Evolutionary conservation across 37 sponge, comb jelly and placozoan species (phyloP), one percentile per base, ranked within the genome.

Genomic region (Amphimedon queenslandica): DNA sequence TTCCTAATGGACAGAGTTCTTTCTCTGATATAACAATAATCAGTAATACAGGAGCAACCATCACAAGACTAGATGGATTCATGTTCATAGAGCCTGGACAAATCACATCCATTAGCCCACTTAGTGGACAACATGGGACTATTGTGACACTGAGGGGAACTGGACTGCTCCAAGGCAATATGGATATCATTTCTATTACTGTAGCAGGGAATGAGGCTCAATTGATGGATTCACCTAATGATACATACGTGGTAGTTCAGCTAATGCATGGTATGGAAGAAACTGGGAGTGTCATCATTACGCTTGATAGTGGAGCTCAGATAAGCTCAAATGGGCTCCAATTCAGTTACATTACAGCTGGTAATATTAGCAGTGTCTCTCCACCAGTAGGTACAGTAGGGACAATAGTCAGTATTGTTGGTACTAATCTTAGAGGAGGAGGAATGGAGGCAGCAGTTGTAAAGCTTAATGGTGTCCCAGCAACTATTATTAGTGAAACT

Each of bases 91-190:
- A 56, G 36, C 84, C 76, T 1, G 92, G 87, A 21, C 34, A 40
- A 1, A 83, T 88, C 8, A 66, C 66, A 0, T 55, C 42, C 0
- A 47, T 87, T 11, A 20, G 40, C 20, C 92, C 92, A 13, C 0
- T 28, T 0, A 0, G 3, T 63, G 92, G 92, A 37, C 87, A 87
- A 37, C 36, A 25, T 40, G 84, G 92, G 0, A 92, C 92, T 0
- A 58, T 35, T 8, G 88, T 92, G 6, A 75, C 70, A 40, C 87
- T 92, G 8, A 58, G 3, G 6, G 92, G 92, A 10, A 16, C 40
- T 10, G 24, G 70, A 20, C 84, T 92, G n/a, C 70, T 91, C 27
- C 83, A 82, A 64, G 82, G 68, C 25, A 42, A 28, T 10, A n/a
- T 1, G 1, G 40, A 66, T 25, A 57, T 84, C n/a, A 27, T 3